These are phyloP conservation scores for Agrotis ipsilon DNA, from an alignment of 2,888 invertebrate genomes.

Conservation along the genomic window DNA sequence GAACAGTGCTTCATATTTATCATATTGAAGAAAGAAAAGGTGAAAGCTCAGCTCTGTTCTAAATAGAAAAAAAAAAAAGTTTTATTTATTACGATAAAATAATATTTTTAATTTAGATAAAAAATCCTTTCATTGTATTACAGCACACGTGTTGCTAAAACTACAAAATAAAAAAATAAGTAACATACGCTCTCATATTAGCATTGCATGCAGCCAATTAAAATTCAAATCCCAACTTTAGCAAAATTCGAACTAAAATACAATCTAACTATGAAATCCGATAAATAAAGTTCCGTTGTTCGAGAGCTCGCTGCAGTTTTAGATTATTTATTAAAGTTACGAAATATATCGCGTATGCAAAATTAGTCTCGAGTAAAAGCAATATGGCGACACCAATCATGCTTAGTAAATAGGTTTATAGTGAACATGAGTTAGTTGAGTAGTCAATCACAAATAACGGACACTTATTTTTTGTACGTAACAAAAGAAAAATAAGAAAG, in stretches of 20 bases:
- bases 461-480: too few species aligned
- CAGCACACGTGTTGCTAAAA: too few species aligned
- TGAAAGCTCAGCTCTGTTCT: too few species aligned
- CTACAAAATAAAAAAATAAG: not conserved
- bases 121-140: too few species aligned
- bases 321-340: slow-evolving; percentile 26
- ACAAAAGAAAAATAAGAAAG: too few species aligned
- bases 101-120: too few species aligned
- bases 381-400: not conserved
- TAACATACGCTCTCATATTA: not conserved
- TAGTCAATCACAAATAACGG: too few species aligned
- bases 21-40: too few species aligned
- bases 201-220: slow-evolving; percentile 13
- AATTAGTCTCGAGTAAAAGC: not conserved
- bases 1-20: too few species aligned
- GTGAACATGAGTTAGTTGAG: too few species aligned
- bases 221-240: slow-evolving; percentile 23
- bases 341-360: slow-evolving; percentile 6
- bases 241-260: slow-evolving; percentile 39
- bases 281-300: slow-evolving; percentile 50
- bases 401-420: not conserved
- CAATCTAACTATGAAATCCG: slow-evolving; percentile 41
- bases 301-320: slow-evolving; percentile 34
- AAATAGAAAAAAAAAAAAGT: too few species aligned
- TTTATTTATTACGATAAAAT: too few species aligned